Evolutionary conservation across 2,113 vertebrate species (phyloP).

Genomic region (Prunella himalayana): DNA sequence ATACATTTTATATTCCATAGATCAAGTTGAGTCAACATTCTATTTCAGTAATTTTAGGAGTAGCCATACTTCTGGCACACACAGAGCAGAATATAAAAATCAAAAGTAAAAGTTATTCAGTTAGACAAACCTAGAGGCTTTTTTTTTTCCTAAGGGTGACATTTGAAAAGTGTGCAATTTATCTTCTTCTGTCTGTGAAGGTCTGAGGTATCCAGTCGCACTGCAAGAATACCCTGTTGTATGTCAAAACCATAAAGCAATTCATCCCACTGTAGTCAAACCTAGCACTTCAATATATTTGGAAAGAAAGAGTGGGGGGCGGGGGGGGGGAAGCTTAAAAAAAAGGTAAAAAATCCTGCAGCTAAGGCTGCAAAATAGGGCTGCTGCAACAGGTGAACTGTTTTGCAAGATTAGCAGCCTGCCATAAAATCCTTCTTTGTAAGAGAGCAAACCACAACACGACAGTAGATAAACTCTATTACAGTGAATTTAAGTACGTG

Average conservation of each 20-base stretch:
- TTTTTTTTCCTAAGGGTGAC: background rate
- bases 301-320: background rate
- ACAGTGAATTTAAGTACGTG: conserved; percentile 58
- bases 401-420: conserved; percentile 51
- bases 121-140: background rate
- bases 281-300: background rate
- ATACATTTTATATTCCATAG: background rate
- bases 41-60: background rate
- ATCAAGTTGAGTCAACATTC: background rate
- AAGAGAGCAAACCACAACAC: conserved; percentile 45
- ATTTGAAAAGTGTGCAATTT: background rate
- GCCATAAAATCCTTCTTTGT: conserved; percentile 52
- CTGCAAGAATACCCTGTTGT: background rate
- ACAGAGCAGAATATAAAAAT: background rate
- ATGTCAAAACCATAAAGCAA: conserved; percentile 12
- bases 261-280: conserved; percentile 33
- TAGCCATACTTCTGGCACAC: background rate
- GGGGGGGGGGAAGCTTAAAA: background rate
- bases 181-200: background rate
- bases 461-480: conserved; percentile 55
- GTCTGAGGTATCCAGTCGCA: background rate
- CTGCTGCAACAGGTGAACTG: conserved; percentile 41
- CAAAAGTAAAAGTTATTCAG: background rate
- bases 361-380: conserved; percentile 14
- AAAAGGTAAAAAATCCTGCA: background rate